Evolutionary conservation across 1,140 invertebrate genomes (phyloP).

Genomic region (Lepidotrigona ventralis): DNA sequence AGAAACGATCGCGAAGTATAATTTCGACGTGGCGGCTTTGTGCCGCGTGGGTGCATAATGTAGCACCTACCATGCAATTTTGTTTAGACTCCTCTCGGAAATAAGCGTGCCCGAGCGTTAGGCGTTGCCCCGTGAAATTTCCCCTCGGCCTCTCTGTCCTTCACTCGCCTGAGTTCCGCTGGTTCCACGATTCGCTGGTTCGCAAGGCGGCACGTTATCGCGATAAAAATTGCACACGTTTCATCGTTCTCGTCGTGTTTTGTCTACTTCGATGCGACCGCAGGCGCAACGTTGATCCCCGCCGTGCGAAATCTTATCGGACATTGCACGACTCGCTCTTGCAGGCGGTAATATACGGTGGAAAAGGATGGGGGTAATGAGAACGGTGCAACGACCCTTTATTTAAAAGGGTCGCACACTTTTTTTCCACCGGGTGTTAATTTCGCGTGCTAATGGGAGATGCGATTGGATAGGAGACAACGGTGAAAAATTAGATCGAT

Average conservation of each 20-base stretch:
- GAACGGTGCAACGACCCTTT: conserved; percentile 15
- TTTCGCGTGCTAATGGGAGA: neutral
- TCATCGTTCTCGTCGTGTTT: neutral
- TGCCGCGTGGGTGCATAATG: conserved; percentile 38
- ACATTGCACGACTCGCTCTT: neutral
- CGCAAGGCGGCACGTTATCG: conserved; percentile 19
- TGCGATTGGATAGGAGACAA: too few relatives aligned
- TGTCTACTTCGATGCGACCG: conserved; percentile 23
- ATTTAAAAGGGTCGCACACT: neutral
- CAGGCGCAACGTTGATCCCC: conserved; percentile 1
- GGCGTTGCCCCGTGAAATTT: conserved; percentile 38
- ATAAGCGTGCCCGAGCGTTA: conserved; percentile 30
- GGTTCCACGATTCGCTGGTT: neutral
- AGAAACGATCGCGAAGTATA: conserved; percentile 27
- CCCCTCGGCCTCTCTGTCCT: neutral
- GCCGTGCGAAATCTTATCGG: conserved; percentile 32
- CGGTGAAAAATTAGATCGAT: too few relatives aligned
- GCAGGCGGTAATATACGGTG: neutral
- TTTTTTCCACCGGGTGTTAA: neutral
- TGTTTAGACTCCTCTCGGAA: conserved; percentile 31
- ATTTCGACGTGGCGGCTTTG: conserved; percentile 33
- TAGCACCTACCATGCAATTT: conserved; percentile 42
- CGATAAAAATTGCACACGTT: conserved; percentile 29
- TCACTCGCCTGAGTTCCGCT: neutral
- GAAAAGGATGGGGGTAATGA: neutral